Percentiles rank a stretch among this genome's conserved stretches.
Evolutionary conservation across 2,113 vertebrate genomes (phyloP).

Genomic region (Rutilus rutilus): DNA sequence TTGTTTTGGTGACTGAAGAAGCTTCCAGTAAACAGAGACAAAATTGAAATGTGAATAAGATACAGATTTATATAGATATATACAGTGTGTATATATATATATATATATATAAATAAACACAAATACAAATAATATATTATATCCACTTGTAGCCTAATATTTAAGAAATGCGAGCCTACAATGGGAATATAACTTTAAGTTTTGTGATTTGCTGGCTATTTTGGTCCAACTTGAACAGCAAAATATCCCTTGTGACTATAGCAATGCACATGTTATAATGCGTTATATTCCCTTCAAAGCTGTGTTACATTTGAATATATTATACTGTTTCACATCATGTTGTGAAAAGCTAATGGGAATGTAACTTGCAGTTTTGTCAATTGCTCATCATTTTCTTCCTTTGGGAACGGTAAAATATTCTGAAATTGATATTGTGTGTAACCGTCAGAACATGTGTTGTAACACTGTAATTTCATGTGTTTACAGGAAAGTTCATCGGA

Average conservation of each 20-base stretch:
- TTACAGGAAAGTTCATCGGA: constrained; percentile 86
- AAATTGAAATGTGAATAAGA: too few relatives aligned
- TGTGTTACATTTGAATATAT: neutral
- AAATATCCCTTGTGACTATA: neutral
- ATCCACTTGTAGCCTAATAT: neutral
- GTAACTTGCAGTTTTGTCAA: neutral
- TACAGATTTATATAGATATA: too few relatives aligned
- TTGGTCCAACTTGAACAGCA: neutral
- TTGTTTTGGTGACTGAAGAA: too few relatives aligned
- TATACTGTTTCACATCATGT: neutral
- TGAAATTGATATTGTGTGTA: neutral
- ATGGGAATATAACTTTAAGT: neutral
- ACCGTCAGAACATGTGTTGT: neutral
- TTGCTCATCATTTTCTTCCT: neutral
- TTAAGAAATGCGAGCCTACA: neutral
- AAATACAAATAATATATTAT: neutral
- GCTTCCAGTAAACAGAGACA: too few relatives aligned
- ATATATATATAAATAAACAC: too few relatives aligned
- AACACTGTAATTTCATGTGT: constrained; percentile 48
- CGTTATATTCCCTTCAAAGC: neutral
- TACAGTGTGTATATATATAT: too few relatives aligned
- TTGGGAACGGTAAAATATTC: neutral
- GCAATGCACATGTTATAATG: neutral
- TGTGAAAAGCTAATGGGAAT: neutral
- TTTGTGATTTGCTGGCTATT: neutral